A percentile compares a stretch with the other conserved stretches of the same genome.
phyloP scores from a whole-genome alignment of 2,797 vertebrate species.

The Mus spretus region DNA sequence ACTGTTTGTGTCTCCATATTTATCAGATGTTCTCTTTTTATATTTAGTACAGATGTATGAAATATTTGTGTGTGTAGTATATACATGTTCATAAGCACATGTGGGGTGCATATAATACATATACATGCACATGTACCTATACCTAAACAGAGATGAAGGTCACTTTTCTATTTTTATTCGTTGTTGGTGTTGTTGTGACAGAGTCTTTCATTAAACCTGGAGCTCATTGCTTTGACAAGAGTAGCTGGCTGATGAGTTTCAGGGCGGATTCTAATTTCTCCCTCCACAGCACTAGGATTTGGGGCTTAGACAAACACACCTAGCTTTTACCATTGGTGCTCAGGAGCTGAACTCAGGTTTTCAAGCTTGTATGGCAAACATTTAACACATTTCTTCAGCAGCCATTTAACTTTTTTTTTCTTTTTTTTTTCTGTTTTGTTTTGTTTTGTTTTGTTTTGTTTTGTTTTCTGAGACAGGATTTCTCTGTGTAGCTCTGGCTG shows the following conservation, averaged over 20 bases:
- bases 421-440: no score
- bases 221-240: not conserved
- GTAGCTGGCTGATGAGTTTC: not conserved
- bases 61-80: not conserved
- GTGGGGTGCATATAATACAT: not conserved
- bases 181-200: not conserved
- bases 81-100: not conserved
- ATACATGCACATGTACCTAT: not conserved
- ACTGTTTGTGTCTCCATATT: not conserved
- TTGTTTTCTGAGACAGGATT: no score
- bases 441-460: no score
- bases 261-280: not conserved
- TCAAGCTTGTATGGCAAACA: not conserved
- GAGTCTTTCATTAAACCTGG: not conserved
- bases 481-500: no score
- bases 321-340: not conserved
- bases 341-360: not conserved
- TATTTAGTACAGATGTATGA: not conserved
- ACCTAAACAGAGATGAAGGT: not conserved
- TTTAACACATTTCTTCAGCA: not conserved
- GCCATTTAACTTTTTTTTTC: no score
- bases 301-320: not conserved
- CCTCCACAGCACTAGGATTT: not conserved
- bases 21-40: not conserved
- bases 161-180: not conserved